Conservation (phyloP, 2,797 vertebrate genomes). For the Eleutherodactylus coqui region DNA sequence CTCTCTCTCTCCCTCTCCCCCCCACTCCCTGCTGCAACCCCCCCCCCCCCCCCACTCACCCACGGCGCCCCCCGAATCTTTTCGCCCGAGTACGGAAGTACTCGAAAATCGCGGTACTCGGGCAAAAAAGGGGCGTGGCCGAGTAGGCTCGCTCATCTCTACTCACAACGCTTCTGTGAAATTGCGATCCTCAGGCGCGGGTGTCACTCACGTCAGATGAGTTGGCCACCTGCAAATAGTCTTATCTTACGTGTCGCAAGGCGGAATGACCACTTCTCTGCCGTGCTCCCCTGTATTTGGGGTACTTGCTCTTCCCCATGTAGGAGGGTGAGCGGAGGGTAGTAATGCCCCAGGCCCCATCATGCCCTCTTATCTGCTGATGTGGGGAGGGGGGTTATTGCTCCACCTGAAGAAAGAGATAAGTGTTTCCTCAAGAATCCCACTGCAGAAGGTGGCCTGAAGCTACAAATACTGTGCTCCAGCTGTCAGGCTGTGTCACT, state of each 20-base stretch:
- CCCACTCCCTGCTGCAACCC: no score
- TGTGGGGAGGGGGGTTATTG: conserved; percentile 1
- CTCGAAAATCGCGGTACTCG: no score
- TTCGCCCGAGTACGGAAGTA: no score
- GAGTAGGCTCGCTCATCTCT: no score
- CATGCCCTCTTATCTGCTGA: not conserved
- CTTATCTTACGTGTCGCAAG: not conserved
- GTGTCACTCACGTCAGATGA: no score
- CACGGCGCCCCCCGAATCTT: no score
- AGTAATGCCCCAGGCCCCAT: not conserved
- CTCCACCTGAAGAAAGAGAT: conserved; percentile 34
- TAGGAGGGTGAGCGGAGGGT: not conserved
- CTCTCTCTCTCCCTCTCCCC: no score
- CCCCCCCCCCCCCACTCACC: no score
- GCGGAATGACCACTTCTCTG: not conserved
- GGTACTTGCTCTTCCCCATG: not conserved
- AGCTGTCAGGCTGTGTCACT: not conserved
- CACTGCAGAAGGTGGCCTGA: conserved; percentile 41
- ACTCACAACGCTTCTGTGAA: no score
- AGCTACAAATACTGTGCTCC: conserved; percentile 25
- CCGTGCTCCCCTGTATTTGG: not conserved
- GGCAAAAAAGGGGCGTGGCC: no score
- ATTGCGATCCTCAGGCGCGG: no score
- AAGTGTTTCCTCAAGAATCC: conserved; percentile 41
- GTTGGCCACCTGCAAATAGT: conserved; percentile 26